phyloP scores from a whole-genome alignment of 2,113 vertebrate species.

The Burhinus oedicnemus region DNA sequence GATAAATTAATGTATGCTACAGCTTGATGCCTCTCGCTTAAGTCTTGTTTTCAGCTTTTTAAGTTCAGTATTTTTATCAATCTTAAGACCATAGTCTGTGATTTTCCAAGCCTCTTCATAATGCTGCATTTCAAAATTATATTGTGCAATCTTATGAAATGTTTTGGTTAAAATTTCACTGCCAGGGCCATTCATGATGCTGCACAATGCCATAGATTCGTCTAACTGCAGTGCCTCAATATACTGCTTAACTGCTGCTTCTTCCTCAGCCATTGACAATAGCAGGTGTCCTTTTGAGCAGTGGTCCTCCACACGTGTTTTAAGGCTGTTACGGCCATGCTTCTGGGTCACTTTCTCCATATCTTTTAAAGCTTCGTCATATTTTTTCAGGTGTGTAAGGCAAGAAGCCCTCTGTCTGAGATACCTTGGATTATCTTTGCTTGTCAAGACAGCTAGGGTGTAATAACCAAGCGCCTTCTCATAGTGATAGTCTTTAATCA shows the following conservation, averaged over 20 bases:
- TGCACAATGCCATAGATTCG: conserved; percentile 65
- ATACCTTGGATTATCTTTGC: conserved; percentile 41
- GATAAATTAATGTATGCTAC: conserved; percentile 81
- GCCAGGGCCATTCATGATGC: conserved; percentile 74
- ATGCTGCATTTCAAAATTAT: conserved; percentile 71
- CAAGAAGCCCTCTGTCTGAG: conserved; percentile 83
- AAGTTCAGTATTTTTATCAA: conserved; percentile 79
- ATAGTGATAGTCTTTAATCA: conserved; percentile 65
- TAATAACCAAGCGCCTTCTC: conserved; percentile 80
- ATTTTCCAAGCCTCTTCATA: conserved; percentile 82
- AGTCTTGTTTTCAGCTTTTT: conserved; percentile 82
- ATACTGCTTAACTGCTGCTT: conserved; percentile 80
- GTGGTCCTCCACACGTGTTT: conserved; percentile 74
- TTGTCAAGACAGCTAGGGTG: conserved; percentile 80
- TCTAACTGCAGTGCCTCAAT: conserved; percentile 81
- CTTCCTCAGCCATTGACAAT: conserved; percentile 74
- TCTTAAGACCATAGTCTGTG: conserved; percentile 80
- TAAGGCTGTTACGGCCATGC: conserved; percentile 25
- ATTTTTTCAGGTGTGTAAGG: conserved; percentile 76
- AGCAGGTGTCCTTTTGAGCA: conserved; percentile 83
- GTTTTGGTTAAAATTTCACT: conserved; percentile 58
- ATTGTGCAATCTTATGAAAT: conserved; percentile 77
- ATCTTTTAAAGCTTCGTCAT: conserved; percentile 79
- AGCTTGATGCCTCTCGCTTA: conserved; percentile 81
- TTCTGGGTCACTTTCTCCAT: conserved; percentile 80